Percentiles rank a stretch among this genome's conserved stretches.
Conservation (phyloP, 2,113 vertebrate genomes). For the Pachyramphus minor region DNA sequence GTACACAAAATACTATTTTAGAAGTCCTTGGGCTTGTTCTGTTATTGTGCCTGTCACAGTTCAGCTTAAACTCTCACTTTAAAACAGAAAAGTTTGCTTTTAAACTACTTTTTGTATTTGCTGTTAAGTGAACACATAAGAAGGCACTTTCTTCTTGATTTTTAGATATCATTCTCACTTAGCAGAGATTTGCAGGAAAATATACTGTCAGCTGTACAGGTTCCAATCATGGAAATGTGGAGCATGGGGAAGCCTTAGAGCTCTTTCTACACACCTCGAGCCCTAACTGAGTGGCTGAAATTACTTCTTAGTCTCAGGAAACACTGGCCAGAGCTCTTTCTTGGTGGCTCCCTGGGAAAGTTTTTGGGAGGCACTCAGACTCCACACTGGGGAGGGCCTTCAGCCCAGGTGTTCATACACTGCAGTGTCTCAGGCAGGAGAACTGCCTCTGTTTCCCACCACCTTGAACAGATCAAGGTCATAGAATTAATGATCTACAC, state of each 20-base stretch:
- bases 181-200: neutral
- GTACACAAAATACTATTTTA: neutral
- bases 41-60: neutral
- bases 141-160: neutral
- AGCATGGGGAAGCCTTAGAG: neutral
- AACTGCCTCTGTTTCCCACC: neutral
- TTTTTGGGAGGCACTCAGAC: neutral
- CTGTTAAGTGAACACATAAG: neutral
- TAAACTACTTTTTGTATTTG: neutral
- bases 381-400: neutral
- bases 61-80: neutral
- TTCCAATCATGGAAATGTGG: neutral
- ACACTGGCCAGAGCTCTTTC: neutral
- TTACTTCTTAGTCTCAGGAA: neutral
- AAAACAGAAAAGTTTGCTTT: neutral
- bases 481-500: neutral
- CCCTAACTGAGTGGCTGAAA: neutral
- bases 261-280: neutral
- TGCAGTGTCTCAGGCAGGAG: neutral
- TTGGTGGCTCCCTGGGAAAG: neutral
- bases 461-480: neutral
- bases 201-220: neutral
- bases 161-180: neutral
- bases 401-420: neutral
- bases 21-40: neutral